These are phyloP conservation scores for Marmota monax DNA, from an alignment of 2,113 vertebrate genomes.

Conservation along the genomic window DNA sequence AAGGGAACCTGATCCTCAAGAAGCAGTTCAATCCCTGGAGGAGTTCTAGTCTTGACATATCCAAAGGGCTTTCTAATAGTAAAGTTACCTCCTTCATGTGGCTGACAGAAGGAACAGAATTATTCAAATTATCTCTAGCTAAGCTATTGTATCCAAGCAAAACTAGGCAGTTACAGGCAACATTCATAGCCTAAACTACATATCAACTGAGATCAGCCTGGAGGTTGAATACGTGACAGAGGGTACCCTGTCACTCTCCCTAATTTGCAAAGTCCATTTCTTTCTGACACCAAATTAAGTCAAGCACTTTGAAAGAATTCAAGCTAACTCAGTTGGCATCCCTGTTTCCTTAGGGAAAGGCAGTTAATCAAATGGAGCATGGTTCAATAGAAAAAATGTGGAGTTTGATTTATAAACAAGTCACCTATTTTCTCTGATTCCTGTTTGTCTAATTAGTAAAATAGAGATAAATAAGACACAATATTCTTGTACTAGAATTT, in stretches of 20 bases:
- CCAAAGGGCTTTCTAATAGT: background rate
- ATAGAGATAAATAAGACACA: background rate
- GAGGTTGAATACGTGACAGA: background rate
- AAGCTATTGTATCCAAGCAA: background rate
- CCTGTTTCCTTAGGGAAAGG: background rate
- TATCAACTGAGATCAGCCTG: background rate
- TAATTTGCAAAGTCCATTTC: background rate
- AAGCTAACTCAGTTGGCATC: background rate
- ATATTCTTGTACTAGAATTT: background rate
- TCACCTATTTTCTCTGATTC: background rate
- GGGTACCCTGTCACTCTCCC: background rate
- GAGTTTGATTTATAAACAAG: background rate
- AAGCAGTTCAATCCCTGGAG: background rate
- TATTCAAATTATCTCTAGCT: background rate
- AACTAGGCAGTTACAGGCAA: background rate
- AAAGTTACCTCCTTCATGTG: background rate
- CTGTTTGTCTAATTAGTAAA: constrained; percentile 22
- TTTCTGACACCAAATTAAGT: background rate
- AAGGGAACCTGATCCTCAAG: background rate
- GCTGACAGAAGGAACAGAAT: background rate
- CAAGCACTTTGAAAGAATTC: background rate
- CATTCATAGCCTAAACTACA: background rate
- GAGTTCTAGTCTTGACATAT: background rate
- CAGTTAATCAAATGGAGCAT: background rate
- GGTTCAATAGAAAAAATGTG: background rate